These are phyloP conservation scores for Labeo catla DNA, from an alignment of 2,113 vertebrate genomes.

Conservation along the genomic window DNA sequence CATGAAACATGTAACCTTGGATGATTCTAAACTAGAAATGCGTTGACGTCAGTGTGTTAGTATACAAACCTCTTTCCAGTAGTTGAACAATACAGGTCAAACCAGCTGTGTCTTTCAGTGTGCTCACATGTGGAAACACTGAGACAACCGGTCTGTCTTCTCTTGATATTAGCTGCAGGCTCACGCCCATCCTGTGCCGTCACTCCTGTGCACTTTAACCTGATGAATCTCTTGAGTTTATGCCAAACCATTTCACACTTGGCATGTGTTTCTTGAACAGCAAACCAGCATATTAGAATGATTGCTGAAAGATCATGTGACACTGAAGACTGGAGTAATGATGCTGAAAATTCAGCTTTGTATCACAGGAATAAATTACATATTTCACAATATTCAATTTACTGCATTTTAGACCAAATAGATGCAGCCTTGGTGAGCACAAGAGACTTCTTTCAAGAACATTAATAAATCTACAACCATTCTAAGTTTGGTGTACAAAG, in stretches of 20 bases:
- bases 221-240: neutral
- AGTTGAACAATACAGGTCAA: neutral
- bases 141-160: slow-evolving; percentile 21
- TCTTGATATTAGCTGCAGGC: neutral
- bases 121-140: slow-evolving; percentile 16
- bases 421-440: neutral
- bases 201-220: neutral
- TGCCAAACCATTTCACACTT: neutral
- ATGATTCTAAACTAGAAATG: neutral
- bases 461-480: neutral
- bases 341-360: neutral
- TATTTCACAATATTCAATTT: neutral
- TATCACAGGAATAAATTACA: neutral
- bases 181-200: slow-evolving; percentile 1
- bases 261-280: neutral
- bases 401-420: neutral
- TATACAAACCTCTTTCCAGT: neutral
- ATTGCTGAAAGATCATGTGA: neutral
- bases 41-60: neutral
- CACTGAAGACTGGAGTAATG: neutral
- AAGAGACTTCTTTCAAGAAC: neutral
- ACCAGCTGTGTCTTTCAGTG: slow-evolving; percentile 17
- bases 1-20: neutral
- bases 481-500: neutral
- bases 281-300: neutral